Evolutionary conservation across 1,140 invertebrate genomes (phyloP).

Genomic region (Thaumatotibia leucotreta): DNA sequence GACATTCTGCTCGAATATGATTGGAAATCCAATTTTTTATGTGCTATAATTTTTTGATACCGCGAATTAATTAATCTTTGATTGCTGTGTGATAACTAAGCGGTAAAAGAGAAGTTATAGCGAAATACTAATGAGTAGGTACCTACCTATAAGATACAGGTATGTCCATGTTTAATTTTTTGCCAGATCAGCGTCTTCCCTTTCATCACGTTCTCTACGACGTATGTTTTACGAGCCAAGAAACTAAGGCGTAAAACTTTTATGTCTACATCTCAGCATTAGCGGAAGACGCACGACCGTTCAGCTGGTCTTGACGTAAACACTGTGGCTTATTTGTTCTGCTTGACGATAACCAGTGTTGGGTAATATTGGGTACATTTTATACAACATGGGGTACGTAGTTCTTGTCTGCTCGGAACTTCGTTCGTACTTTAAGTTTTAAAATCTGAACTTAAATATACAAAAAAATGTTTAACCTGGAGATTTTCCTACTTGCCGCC

Average conservation of each 20-base stretch:
- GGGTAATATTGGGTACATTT: background rate
- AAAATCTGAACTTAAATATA: too few relatives aligned
- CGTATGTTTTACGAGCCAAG: conserved; percentile 26
- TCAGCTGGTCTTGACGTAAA: background rate
- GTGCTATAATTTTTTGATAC: background rate
- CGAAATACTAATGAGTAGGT: background rate
- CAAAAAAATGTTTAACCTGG: too few relatives aligned
- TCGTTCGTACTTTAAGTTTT: too few relatives aligned
- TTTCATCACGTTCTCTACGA: conserved; percentile 8
- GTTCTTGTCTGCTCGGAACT: too few relatives aligned
- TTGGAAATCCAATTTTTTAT: background rate
- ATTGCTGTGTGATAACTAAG: background rate
- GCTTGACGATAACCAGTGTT: too few relatives aligned
- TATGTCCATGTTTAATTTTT: background rate
- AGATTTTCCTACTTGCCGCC: too few relatives aligned
- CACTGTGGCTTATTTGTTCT: background rate
- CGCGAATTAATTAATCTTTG: background rate
- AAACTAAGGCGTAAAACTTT: conserved; percentile 29
- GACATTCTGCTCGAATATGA: background rate
- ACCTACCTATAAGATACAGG: too few relatives aligned
- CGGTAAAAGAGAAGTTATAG: background rate
- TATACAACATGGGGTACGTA: too few relatives aligned
- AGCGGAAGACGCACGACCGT: conserved; percentile 3
- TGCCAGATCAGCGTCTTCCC: background rate
- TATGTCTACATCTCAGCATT: conserved; percentile 27